Base-by-base conservation (phyloP, 1,140 invertebrate species). In the Microplitis demolitor region DNA sequence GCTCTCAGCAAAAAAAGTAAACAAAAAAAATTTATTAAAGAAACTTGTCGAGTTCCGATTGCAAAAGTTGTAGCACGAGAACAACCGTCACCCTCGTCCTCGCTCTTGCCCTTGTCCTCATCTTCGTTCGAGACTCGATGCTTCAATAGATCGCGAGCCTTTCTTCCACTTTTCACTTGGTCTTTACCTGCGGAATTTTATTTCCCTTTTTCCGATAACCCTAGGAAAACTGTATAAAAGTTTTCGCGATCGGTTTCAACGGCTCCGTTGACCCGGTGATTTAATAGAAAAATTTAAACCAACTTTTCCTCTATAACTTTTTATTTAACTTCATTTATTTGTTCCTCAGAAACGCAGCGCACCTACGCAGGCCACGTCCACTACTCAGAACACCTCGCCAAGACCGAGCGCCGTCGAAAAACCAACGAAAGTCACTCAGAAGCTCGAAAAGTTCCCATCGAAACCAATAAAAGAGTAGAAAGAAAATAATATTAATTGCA, bases 241-340 rank as follows among this genome's bases (percentile, higher is more conserved):
- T 24, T 58, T 58, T 24, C 14, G 14, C 4, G 56, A 58, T 58
- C 56, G 5, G 56, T 58, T 58, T 58, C 56, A 9, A 24, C 16
- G 9, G 56, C n/a, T 58, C 56, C 4, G 56, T 58, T 58, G 56
- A 14, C 9, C 54, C 6, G 11, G 37, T 69, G n/a, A 39, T 58
- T 60, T 69, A 39, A 60, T 69, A 16, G 34, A 54, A 58, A 68
- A 69, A 69, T 60, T 56, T 69, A 24, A 60, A 35, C 34, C 11
- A 53, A 68, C 54, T 34, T 35, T 54, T 24, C 24, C 24, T 24
- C 24, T 24, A 24, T 1, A 24, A 45, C 39, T 45, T 45, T 45
- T 45, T 45, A 11, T 45, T 45, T 8, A 45, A 45, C 39, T 45
- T 8, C 11, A 11, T 45, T 45, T 45, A 45, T 45, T 45, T 11